Evolutionary conservation across 2,888 invertebrate species (phyloP).

Genomic region (Lydus trimaculatus): DNA sequence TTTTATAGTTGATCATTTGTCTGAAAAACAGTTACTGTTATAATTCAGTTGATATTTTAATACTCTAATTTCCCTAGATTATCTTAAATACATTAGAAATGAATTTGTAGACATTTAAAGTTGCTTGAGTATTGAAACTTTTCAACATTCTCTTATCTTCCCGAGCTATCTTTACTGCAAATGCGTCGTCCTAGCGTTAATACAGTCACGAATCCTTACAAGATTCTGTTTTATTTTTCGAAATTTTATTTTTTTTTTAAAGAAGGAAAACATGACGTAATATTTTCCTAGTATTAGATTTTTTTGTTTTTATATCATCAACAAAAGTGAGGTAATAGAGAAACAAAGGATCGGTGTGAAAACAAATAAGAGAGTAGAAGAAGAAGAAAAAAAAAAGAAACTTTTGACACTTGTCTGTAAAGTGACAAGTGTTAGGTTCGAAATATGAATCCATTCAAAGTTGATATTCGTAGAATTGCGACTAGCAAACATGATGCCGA

Average conservation of each 20-base stretch:
- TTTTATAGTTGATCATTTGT: too few relatives aligned
- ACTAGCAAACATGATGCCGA: conserved; percentile 25
- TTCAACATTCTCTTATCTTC: neutral
- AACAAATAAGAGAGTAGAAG: conserved; percentile 9
- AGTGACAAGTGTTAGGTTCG: conserved; percentile 23
- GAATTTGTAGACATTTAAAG: neutral
- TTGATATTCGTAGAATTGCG: conserved; percentile 30
- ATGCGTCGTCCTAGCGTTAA: conserved; percentile 1
- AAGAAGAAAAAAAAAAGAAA: neutral
- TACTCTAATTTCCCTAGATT: neutral
- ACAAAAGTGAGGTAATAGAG: conserved; percentile 3
- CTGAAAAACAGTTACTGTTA: too few relatives aligned
- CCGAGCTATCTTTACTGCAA: neutral
- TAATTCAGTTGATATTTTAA: neutral
- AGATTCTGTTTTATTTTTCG: neutral
- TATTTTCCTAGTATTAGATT: neutral
- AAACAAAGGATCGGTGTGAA: conserved; percentile 31
- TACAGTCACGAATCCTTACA: conserved; percentile 1
- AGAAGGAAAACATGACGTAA: neutral
- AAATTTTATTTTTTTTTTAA: neutral
- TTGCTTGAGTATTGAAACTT: neutral
- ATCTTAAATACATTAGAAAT: neutral
- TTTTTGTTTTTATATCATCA: neutral
- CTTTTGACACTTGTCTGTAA: conserved; percentile 31
- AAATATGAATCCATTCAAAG: conserved; percentile 28